phyloP scores from a whole-genome alignment of 2,797 vertebrate species.

The Anas bernieri region DNA sequence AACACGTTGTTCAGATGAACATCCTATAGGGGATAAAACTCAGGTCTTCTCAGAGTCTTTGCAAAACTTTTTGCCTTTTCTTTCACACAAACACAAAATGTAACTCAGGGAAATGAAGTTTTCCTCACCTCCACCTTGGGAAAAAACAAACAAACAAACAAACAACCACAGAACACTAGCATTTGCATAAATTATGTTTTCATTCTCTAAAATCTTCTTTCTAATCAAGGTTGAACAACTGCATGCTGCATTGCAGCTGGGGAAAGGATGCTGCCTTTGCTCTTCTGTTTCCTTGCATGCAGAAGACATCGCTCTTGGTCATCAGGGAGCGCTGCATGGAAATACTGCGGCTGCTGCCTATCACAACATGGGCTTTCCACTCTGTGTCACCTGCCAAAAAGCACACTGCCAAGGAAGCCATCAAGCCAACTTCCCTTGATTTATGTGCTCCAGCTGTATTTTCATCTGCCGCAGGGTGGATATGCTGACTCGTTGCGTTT shows the following conservation, averaged over 20 bases:
- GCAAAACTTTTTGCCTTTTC: neutral
- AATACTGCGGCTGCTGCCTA: neutral
- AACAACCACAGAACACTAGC: neutral
- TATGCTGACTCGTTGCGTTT: neutral
- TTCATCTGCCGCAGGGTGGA: fast-evolving
- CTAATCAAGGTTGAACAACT: neutral
- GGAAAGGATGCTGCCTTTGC: neutral
- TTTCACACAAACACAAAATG: neutral
- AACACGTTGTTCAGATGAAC: neutral
- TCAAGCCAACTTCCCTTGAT: neutral
- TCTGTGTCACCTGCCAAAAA: neutral
- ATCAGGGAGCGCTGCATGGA: neutral
- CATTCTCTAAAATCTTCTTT: neutral
- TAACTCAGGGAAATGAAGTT: neutral
- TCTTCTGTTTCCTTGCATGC: fast-evolving
- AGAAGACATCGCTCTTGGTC: neutral
- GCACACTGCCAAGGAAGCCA: neutral
- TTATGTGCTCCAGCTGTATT: neutral
- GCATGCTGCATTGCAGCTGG: neutral
- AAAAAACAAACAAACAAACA: neutral
- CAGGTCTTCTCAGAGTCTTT: neutral
- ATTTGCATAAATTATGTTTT: neutral
- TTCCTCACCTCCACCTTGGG: neutral
- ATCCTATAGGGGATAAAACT: neutral
- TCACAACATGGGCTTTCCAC: neutral